These are phyloP conservation scores for Psittacula echo DNA, from an alignment of 2,797 vertebrate genomes.

Conservation along the genomic window DNA sequence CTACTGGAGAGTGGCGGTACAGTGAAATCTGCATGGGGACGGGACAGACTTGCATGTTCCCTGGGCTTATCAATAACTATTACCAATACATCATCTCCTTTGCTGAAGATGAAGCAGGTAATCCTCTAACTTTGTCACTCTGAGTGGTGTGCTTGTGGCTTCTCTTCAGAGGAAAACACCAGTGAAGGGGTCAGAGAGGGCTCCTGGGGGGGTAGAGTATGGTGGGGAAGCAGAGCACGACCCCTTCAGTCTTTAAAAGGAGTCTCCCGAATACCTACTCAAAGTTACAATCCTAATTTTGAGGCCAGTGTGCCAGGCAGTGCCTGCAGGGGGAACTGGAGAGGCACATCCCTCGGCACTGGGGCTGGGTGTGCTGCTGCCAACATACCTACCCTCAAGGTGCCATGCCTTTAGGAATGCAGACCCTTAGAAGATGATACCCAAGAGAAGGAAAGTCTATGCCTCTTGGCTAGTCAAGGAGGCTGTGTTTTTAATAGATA, in stretches of 20 bases:
- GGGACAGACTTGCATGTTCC: slow-evolving; percentile 90
- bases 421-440: not conserved
- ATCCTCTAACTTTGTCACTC: not conserved
- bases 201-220: fast-evolving
- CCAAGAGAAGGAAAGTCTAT: not conserved
- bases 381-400: fast-evolving
- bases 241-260: not conserved
- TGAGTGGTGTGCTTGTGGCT: not conserved
- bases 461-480: not conserved
- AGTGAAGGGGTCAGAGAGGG: not conserved
- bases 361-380: not conserved
- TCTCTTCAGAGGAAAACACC: not conserved
- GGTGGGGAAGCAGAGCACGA: fast-evolving
- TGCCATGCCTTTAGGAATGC: not conserved
- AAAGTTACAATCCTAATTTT: not conserved
- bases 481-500: not conserved
- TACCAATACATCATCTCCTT: slow-evolving; percentile 95
- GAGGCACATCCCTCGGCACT: not conserved
- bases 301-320: not conserved
- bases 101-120: slow-evolving; percentile 95
- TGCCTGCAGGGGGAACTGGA: not conserved
- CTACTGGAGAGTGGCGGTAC: slow-evolving; percentile 85
- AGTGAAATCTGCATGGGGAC: slow-evolving; percentile 93
- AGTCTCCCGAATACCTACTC: not conserved
- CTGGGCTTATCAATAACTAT: slow-evolving; percentile 94